Conservation (phyloP, 2,888 invertebrate species). For the Acanthosepion lycidas region DNA sequence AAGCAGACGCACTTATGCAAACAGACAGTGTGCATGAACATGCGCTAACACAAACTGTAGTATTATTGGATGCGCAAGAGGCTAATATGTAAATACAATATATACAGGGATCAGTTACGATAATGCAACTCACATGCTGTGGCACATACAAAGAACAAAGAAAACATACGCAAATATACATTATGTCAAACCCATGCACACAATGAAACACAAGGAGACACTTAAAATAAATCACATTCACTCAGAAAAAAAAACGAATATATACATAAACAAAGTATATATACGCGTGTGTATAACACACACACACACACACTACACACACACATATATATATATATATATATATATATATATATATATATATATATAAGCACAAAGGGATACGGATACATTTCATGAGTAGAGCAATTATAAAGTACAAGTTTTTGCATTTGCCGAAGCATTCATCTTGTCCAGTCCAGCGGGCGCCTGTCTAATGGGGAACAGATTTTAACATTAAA, state of each 20-base stretch:
- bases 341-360: too few relatives aligned
- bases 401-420: conserved; percentile 11
- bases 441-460: conserved; percentile 21
- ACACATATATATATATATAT: background rate
- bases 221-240: background rate
- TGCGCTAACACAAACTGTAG: too few relatives aligned
- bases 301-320: too few relatives aligned
- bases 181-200: background rate
- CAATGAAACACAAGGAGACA: background rate
- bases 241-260: background rate
- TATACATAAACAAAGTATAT: background rate
- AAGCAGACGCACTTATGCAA: too few relatives aligned
- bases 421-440: background rate
- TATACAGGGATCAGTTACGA: background rate
- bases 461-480: conserved; percentile 1
- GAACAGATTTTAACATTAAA: conserved; percentile 14
- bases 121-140: background rate
- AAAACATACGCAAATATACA: background rate
- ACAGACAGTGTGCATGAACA: too few relatives aligned
- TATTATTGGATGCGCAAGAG: too few relatives aligned
- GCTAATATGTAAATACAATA: background rate
- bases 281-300: background rate
- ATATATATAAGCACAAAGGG: background rate
- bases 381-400: background rate
- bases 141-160: background rate